A percentile compares a stretch with the other conserved stretches of the same genome.
Conservation (phyloP, 2,113 vertebrate genomes). For the Ginglymostoma cirratum region DNA sequence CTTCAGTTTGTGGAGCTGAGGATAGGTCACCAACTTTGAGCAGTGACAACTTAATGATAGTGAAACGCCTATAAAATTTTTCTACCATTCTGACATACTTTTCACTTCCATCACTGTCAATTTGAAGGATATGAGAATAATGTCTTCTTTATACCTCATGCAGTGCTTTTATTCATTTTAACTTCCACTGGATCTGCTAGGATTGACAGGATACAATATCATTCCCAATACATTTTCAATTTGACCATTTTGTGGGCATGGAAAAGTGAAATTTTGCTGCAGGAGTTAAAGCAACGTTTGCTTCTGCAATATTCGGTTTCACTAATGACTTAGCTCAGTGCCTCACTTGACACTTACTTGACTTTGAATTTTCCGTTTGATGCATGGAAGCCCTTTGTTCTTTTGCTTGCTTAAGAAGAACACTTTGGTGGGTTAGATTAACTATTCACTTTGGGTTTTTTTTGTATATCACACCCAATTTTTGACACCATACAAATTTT, state of each 20-base stretch:
- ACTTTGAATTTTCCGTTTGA: background rate
- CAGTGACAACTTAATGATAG: conserved; percentile 29
- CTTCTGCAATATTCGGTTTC: background rate
- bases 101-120: background rate
- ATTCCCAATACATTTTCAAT: background rate
- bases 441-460: background rate
- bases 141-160: background rate
- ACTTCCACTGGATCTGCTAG: background rate
- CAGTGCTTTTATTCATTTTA: conserved; percentile 23
- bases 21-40: background rate
- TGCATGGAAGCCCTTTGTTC: background rate
- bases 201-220: background rate
- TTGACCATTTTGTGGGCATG: background rate
- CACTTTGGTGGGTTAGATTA: background rate
- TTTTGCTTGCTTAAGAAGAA: background rate
- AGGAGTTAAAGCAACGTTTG: background rate
- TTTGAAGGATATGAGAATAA: conserved; percentile 16
- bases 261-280: background rate
- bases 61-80: conserved; percentile 1
- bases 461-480: background rate
- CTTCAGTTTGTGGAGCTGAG: background rate
- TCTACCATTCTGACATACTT: background rate
- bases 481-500: background rate
- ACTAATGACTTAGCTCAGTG: background rate
- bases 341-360: background rate